These are phyloP conservation scores for Zoanthus gigantus DNA, from an alignment of 92 coral and sea anemone species.

Conservation along the genomic window DNA sequence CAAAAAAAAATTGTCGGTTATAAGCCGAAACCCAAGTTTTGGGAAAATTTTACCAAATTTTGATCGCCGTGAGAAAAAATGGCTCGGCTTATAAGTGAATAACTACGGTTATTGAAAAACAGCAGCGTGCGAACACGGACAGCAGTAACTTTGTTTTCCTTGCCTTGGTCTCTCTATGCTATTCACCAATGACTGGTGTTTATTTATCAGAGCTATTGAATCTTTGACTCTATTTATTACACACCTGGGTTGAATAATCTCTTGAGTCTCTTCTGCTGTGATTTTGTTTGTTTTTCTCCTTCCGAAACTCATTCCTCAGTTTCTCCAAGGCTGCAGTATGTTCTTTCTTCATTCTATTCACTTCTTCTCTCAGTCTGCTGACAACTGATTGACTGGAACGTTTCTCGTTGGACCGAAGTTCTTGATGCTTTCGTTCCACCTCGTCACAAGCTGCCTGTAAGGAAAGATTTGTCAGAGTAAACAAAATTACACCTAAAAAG, in stretches of 20 bases:
- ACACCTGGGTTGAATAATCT: slow-evolving; percentile 70
- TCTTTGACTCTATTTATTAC: neutral
- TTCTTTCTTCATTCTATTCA: slow-evolving; percentile 64
- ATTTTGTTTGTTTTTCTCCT: slow-evolving; percentile 58
- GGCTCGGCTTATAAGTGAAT: too few species aligned
- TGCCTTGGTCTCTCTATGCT: too few species aligned
- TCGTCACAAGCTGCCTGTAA: slow-evolving; percentile 59
- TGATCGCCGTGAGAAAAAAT: too few species aligned
- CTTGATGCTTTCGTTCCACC: slow-evolving; percentile 68
- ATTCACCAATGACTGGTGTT: too few species aligned
- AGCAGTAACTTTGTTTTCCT: too few species aligned
- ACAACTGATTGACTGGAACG: slow-evolving; percentile 63
- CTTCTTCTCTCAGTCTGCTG: slow-evolving; percentile 62
- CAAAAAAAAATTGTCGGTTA: too few species aligned
- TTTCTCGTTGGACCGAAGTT: slow-evolving; percentile 72
- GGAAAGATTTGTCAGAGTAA: neutral
- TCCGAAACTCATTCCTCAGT: slow-evolving; percentile 59
- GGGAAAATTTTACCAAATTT: too few species aligned
- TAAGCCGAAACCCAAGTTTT: too few species aligned
- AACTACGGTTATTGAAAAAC: too few species aligned
- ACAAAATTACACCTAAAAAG: too few species aligned
- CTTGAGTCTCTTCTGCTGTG: slow-evolving; percentile 53
- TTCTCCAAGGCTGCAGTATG: slow-evolving; percentile 56
- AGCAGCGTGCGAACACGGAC: too few species aligned
- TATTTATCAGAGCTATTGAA: neutral